Base-by-base conservation (phyloP, 2,113 vertebrate species). In the Amia ocellicauda region DNA sequence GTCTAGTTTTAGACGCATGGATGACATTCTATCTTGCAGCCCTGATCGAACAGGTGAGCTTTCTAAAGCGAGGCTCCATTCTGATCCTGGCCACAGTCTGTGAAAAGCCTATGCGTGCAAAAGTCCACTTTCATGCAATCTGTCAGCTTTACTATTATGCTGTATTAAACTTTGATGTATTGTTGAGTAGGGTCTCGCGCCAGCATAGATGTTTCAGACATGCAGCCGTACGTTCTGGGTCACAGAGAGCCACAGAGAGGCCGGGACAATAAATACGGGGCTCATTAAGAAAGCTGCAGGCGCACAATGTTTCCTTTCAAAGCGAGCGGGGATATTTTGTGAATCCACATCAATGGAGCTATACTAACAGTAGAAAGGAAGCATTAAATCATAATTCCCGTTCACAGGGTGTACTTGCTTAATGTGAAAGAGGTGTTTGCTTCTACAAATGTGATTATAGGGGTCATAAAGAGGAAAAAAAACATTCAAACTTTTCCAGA, bases 121-220 rank as follows among this genome's bases (percentile, higher is more conserved):
- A 66, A 68, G 69, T 24, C 47, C 1, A 55, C 69, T 74, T 83
- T 82, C 72, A 77, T 62, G 49, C 60, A 64, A 78, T 73, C 78
- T 79, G 73, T 86, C 81, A 83, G 68, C 82, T 63, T 62, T 36
- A 59, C 79, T 78, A 74, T 85, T 82, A 83, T 81, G 79, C 73
- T 50, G 24, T 73, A 81, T 82, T 74, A 80, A 81, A 85, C 80
- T 83, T 83, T 86, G 82, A 86, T 83, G 78, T 73, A 81, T 73
- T 79, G 70, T 82, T 69, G 43, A 73, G 63, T 52, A 68, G 63
- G 67, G 75, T 47, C 63, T 40, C 62, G 56, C 58, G 77, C 72
- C 70, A 64, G 70, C 73, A 57, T 24, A 16, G 17, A 42, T 59
- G 45, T 11, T 5, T 58, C 65, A 49, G 23, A 23, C 26, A 29